Percentiles rank a stretch among this genome's conserved stretches.
These are phyloP conservation scores for Holocentrus rufus DNA, from an alignment of 2,797 vertebrate species.

Conservation along the genomic window DNA sequence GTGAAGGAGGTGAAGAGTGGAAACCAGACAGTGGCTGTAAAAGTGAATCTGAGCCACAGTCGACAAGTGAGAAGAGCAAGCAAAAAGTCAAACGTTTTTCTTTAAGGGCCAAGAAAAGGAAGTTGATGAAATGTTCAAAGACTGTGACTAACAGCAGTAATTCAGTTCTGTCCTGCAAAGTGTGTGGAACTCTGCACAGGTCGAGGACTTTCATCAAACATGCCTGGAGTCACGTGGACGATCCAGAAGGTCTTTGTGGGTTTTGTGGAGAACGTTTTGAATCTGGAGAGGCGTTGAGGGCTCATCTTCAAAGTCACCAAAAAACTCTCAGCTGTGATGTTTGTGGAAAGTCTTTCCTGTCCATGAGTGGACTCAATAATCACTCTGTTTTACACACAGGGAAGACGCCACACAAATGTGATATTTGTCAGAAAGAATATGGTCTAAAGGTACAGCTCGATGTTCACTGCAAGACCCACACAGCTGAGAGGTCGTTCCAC, in stretches of 20 bases:
- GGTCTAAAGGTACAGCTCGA: constrained; percentile 21
- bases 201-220: constrained; percentile 47
- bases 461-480: constrained; percentile 30
- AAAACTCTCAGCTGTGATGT: too few species aligned
- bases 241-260: constrained; percentile 17
- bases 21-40: too few species aligned
- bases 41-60: not conserved
- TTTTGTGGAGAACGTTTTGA: constrained; percentile 37
- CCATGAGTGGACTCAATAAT: too few species aligned
- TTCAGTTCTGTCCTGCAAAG: constrained; percentile 17
- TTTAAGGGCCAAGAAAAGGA: not conserved
- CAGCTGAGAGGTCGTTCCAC: constrained; percentile 30
- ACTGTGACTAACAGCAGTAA: not conserved
- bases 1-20: constrained; percentile 27
- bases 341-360: not conserved
- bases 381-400: not conserved
- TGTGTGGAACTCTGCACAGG: constrained; percentile 46
- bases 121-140: not conserved
- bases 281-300: too few species aligned
- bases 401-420: constrained; percentile 9
- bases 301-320: too few species aligned
- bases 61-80: not conserved
- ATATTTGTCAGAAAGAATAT: constrained; percentile 44
- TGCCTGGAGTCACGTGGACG: constrained; percentile 50
- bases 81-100: fast-evolving